Conservation (phyloP, 2,797 vertebrate genomes). For the Dermochelys coriacea region DNA sequence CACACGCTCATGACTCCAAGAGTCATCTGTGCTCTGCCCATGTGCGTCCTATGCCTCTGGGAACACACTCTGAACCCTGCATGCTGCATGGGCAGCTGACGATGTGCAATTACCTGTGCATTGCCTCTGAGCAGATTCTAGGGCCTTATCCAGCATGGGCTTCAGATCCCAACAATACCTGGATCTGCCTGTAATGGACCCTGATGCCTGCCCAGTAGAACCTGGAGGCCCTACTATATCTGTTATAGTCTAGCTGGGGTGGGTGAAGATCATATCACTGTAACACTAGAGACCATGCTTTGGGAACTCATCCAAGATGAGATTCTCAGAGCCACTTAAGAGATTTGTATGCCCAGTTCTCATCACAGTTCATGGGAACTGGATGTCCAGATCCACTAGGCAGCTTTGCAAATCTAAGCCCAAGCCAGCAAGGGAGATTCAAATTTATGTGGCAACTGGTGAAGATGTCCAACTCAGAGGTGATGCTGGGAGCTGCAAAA, state of each 20-base stretch:
- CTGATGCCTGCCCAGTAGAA: neutral
- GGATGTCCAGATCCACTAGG: neutral
- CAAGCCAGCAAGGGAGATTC: neutral
- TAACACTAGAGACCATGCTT: rapidly evolving
- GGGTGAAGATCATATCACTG: rapidly evolving
- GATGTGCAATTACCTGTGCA: rapidly evolving
- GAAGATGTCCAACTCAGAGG: neutral
- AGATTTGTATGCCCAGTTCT: too few species aligned
- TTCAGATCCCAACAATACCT: neutral
- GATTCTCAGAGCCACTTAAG: too few species aligned
- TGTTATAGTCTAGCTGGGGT: rapidly evolving
- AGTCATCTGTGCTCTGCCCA: neutral
- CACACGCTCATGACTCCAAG: neutral
- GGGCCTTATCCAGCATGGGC: rapidly evolving
- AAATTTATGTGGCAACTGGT: neutral
- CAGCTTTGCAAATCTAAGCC: rapidly evolving
- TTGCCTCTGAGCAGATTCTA: neutral
- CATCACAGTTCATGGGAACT: too few species aligned
- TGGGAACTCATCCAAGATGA: neutral
- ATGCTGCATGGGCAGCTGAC: rapidly evolving
- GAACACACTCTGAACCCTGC: neutral
- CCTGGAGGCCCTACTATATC: neutral
- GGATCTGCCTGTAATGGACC: neutral
- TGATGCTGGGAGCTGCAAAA: neutral
- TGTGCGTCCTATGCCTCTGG: slow-evolving; percentile 11